phyloP scores from a whole-genome alignment of 2,888 invertebrate genomes.

The Cyrtodaria siliqua region DNA sequence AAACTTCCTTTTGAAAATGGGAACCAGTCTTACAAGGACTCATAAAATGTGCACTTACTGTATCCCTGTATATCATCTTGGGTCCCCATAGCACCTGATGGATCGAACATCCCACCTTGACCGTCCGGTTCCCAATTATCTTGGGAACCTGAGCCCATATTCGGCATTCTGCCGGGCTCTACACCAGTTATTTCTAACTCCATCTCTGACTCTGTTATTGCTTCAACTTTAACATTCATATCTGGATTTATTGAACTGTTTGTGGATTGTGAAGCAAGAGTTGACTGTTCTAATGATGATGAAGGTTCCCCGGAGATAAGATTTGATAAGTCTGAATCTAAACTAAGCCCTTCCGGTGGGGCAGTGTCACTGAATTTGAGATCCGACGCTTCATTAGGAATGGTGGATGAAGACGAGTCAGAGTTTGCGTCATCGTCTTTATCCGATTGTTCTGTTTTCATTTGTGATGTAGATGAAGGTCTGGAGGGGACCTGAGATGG shows the following conservation, averaged over 20 bases:
- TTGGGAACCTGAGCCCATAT: not conserved
- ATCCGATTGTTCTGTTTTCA: not conserved
- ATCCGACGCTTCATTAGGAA: constrained; percentile 22
- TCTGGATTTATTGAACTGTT: not conserved
- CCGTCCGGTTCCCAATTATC: constrained; percentile 19
- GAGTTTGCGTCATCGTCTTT: constrained; percentile 25
- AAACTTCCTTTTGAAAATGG: not conserved
- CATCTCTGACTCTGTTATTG: constrained; percentile 35
- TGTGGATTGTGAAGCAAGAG: not conserved
- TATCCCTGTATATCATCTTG: constrained; percentile 31
- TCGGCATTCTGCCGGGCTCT: constrained; percentile 24
- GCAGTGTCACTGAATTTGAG: constrained; percentile 25
- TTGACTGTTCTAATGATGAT: not conserved
- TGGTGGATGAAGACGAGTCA: constrained; percentile 29
- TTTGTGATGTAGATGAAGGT: not conserved
- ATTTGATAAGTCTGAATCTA: constrained; percentile 45
- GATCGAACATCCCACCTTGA: constrained; percentile 15
- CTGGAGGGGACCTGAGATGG: constrained; percentile 1
- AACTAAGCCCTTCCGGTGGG: constrained; percentile 40
- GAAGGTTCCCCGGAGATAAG: constrained; percentile 12
- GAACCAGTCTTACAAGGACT: not conserved
- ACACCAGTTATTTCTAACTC: constrained; percentile 53
- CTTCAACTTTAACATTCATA: constrained; percentile 46
- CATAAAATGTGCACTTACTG: constrained; percentile 40
- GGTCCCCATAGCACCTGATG: constrained; percentile 29